Conservation (phyloP, 64 coral and sea anemone genomes). For the Stichodactyla helianthus region DNA sequence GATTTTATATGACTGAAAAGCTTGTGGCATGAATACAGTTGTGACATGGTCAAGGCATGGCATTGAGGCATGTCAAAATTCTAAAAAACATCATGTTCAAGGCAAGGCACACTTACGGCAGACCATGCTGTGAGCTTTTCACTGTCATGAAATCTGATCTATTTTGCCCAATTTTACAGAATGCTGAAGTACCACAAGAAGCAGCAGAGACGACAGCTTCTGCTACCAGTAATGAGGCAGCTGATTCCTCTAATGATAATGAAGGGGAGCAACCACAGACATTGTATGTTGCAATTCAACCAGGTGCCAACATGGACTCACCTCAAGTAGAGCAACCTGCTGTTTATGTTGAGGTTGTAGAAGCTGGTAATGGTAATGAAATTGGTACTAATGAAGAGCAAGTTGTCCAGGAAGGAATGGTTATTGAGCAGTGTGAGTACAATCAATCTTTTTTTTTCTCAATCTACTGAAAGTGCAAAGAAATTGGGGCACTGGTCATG, state of each 20-base stretch:
- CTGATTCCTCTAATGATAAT: not conserved
- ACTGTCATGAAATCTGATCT: too few relatives aligned
- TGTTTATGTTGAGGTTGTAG: constrained; percentile 90
- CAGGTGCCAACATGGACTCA: constrained; percentile 75
- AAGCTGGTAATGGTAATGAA: constrained; percentile 86
- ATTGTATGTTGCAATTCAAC: constrained; percentile 87
- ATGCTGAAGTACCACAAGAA: not conserved
- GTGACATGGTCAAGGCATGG: too few relatives aligned
- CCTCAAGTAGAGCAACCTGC: constrained; percentile 76
- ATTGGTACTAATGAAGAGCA: constrained; percentile 68
- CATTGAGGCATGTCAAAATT: too few relatives aligned
- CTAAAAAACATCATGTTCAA: too few relatives aligned
- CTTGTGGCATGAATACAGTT: too few relatives aligned
- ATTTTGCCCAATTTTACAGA: not conserved
- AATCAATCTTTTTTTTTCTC: not conserved
- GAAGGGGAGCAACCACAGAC: constrained; percentile 45
- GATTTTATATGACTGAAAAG: too few relatives aligned
- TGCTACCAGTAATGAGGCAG: not conserved
- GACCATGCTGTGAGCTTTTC: too few relatives aligned
- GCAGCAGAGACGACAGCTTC: not conserved
- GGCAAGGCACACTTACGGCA: too few relatives aligned
- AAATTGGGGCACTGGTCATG: too few relatives aligned
- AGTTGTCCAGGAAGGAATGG: constrained; percentile 80
- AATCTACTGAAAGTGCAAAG: not conserved
- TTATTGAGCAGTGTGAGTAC: constrained; percentile 83